Evolutionary conservation across 1,140 invertebrate species (phyloP).

Genomic region (Lepidostoma basale): DNA sequence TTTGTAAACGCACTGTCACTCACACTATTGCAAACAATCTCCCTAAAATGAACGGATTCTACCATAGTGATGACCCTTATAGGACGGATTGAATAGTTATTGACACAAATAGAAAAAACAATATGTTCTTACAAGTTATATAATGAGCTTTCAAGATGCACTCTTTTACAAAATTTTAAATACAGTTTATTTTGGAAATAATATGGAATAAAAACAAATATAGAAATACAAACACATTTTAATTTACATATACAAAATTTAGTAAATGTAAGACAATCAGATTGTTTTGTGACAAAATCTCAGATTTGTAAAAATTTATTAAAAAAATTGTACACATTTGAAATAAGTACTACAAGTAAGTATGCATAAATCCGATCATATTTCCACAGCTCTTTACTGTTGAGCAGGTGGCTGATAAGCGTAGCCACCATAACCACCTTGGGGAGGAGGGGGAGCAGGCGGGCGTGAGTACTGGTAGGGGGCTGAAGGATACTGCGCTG

Average conservation of each 20-base stretch:
- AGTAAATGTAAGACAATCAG: not conserved
- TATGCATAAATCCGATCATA: constrained; percentile 6
- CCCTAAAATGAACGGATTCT: too few species aligned
- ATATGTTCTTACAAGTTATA: too few species aligned
- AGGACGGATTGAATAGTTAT: too few species aligned
- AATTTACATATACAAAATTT: not conserved
- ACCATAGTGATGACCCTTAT: too few species aligned
- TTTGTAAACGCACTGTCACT: too few species aligned
- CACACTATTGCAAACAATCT: too few species aligned
- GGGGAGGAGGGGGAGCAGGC: constrained; percentile 57
- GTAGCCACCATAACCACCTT: constrained; percentile 57
- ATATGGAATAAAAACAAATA: not conserved
- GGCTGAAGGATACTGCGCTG: constrained; percentile 57
- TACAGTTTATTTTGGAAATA: not conserved
- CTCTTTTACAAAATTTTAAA: too few species aligned
- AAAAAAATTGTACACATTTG: not conserved
- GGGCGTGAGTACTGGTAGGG: constrained; percentile 59
- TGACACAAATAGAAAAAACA: too few species aligned
- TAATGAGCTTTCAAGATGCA: too few species aligned
- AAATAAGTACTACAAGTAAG: constrained; percentile 19
- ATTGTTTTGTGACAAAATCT: constrained; percentile 12
- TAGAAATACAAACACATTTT: not conserved
- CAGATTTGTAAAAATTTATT: constrained; percentile 4
- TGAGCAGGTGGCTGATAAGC: constrained; percentile 60
- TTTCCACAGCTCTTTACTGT: constrained; percentile 41